These are phyloP conservation scores for Vulpes ferrilata DNA, from an alignment of 2,113 vertebrate species.

Conservation along the genomic window DNA sequence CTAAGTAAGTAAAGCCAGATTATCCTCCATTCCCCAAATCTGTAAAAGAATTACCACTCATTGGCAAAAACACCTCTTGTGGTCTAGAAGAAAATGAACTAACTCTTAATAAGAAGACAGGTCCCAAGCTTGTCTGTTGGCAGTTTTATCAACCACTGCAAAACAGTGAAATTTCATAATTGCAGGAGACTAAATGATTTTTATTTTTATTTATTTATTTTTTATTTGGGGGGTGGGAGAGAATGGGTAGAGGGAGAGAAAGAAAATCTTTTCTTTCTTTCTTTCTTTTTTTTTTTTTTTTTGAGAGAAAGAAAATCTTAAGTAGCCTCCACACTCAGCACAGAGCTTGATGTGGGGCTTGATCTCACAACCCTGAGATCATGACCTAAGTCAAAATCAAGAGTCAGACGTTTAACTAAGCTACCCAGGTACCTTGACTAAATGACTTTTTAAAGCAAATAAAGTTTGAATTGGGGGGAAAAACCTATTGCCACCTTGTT, in stretches of 20 bases:
- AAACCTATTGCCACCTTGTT: background rate
- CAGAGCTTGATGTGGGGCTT: background rate
- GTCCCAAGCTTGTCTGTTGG: background rate
- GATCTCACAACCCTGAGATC: background rate
- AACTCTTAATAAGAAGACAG: slow-evolving; percentile 14
- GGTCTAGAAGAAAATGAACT: slow-evolving; percentile 24
- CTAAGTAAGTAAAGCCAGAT: slow-evolving; percentile 35
- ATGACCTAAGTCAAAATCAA: background rate
- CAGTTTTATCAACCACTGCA: slow-evolving; percentile 1
- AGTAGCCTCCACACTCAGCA: background rate
- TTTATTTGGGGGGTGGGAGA: background rate
- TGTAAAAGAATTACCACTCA: slow-evolving; percentile 15
- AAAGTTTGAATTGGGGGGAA: background rate
- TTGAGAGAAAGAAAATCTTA: background rate
- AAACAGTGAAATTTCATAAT: slow-evolving; percentile 1
- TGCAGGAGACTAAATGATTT: slow-evolving; percentile 33
- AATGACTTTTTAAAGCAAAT: slow-evolving; percentile 11
- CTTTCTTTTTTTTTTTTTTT: background rate
- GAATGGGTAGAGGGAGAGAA: background rate
- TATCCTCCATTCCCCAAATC: background rate
- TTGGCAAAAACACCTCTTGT: background rate
- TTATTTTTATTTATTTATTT: background rate
- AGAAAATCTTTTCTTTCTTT: background rate
- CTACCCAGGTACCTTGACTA: background rate
- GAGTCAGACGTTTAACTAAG: background rate